Percentiles rank a stretch among this genome's conserved stretches.
phyloP scores from a whole-genome alignment of 1,140 invertebrate species.

The Grapholita molesta region DNA sequence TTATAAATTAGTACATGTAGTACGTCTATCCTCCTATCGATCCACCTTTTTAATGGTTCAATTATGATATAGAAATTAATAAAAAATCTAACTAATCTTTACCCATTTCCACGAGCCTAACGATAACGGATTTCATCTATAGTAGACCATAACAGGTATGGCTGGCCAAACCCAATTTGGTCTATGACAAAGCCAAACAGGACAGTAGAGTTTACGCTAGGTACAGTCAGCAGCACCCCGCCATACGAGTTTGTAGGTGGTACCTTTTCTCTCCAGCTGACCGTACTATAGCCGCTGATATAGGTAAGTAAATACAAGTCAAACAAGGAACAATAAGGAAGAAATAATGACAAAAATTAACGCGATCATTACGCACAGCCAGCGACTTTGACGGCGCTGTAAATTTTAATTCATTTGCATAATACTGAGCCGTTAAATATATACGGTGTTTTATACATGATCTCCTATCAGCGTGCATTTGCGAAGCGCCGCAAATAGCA shows the following conservation, averaged over 20 bases:
- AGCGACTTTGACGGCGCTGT: slow-evolving; percentile 8
- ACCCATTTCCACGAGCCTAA: too few species aligned
- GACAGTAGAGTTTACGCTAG: background rate
- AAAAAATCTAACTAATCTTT: too few species aligned
- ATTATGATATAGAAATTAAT: too few species aligned
- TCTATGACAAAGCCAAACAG: background rate
- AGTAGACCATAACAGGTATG: background rate
- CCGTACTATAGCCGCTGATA: background rate
- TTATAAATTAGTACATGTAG: background rate
- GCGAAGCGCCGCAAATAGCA: slow-evolving; percentile 7
- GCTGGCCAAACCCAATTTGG: background rate
- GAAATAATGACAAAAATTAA: slow-evolving; percentile 8
- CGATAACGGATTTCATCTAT: background rate
- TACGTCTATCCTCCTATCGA: too few species aligned
- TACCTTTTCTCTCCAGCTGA: too few species aligned
- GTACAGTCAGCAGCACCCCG: too few species aligned
- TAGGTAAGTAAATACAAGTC: background rate
- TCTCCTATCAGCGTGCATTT: background rate
- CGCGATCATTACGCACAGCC: background rate
- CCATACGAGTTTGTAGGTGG: too few species aligned
- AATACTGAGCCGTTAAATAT: slow-evolving; percentile 9
- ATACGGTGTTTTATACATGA: background rate
- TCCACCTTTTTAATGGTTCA: too few species aligned
- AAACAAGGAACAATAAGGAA: background rate
- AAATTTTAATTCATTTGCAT: slow-evolving; percentile 13